Evolutionary conservation across 2,113 vertebrate genomes (phyloP), one percentile per base, ranked within the genome.

Genomic region (Xenopus borealis): DNA sequence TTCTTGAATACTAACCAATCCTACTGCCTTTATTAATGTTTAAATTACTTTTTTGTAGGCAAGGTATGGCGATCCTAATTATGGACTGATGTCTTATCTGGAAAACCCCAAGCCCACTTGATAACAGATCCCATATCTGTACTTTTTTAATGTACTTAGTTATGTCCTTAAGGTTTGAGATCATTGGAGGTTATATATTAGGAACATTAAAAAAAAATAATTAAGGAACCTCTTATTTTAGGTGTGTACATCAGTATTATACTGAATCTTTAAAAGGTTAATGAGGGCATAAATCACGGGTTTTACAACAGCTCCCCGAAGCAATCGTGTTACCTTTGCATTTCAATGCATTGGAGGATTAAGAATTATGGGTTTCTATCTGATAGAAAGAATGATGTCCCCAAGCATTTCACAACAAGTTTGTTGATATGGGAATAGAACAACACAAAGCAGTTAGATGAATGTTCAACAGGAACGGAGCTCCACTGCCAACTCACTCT

Each of bases 391-490:
- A 70, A 77, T 64, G 61, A 64, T 77, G 74, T 77, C 67, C 73
- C 45, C 58, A 45, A 76, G 73, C 66, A 62, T 63, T 76, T 52
- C 66, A 20, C 44, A 69, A 62, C 62, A 62, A 67, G 64, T 44
- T 70, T 69, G 66, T 70, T 70, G 74, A 70, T 55, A 46, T 69
- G 74, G 67, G 74, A 77, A 77, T 70, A 70, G 74, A 70, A 70
- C 59, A 70, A 64, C 67, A 23, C 62, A 70, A 45, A 23, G 50
- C 57, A 70, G 63, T 70, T 64, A 77, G 67, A 70, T 77, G 45
- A 77, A 77, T 77, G 74, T 64, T 70, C 66, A 64, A 64, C 66
- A n/a, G 40, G 57, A 64, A 52, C 23, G 12, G 9, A 53, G 45
- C 59, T 64, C 18, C 59, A 27, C 18, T 23, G 61, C 58, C 20